Base-by-base conservation (phyloP, 1,140 invertebrate species). In the Drosophila bifasciata region DNA sequence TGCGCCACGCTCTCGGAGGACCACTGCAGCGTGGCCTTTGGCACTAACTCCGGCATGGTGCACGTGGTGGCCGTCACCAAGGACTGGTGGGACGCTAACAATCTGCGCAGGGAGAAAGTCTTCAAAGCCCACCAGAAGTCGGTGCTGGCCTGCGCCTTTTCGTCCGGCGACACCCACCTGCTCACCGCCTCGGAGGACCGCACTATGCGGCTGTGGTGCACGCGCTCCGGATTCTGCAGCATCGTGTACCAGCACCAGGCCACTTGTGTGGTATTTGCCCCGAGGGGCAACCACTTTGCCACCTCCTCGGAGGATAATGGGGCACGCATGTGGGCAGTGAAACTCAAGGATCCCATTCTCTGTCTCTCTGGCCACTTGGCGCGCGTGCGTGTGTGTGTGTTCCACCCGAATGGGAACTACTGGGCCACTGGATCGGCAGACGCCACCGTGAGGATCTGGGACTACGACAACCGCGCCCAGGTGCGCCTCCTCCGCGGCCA, bases 401-500 rank as follows among this genome's bases (percentile, higher is more conserved):
- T 85, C 11, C 81, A 85, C 45, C 81, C 81, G 0, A 85, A 86
- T 49, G 50, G 77, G 5, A 59, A 80, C 9, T 85, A 85, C 8
- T 11, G 85, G 19, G 80, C 81, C 53, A 80, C 81, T 0, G 80
- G 76, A n/a, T 85, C 80, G 0, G 67, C 51, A 0, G 80, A 85
- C n/a, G 49, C 61, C 21, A 85, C 80, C 0, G 68, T 80, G 0
- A 40, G 81, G 5, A 13, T 85, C 7, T 85, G 81, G 81, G 81
- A 86, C 36, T 13, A 77, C 0, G 7, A 63, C 0, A 70, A 67
- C 11, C 52, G 49, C 0, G 1, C 11, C 0, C 76, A 86, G 21
- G 53, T 85, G 17, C 80, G 80, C 0, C 5, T 85, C 3, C 74
- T 86, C 8, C 50, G 48, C 3, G 80, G 73, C 4, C 80, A 85